Evolutionary conservation across 2,888 invertebrate species (phyloP).

Genomic region (Chromoteleia sp.): DNA sequence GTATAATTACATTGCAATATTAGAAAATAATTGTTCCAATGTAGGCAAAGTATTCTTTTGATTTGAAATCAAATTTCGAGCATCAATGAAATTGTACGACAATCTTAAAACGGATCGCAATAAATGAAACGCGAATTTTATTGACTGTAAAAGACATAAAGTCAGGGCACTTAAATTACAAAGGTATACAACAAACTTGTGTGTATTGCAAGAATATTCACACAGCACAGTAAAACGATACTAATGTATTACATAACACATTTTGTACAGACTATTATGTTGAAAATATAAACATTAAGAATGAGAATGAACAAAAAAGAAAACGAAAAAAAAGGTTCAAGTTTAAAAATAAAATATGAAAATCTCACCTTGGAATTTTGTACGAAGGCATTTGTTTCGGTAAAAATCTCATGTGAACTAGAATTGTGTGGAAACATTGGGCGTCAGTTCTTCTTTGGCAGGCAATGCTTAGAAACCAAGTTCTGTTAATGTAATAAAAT

Average conservation of each 20-base stretch:
- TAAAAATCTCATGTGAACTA: constrained; percentile 86
- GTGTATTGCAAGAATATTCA: constrained; percentile 12
- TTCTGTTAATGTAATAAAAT: constrained; percentile 78
- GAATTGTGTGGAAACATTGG: constrained; percentile 86
- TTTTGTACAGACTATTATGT: constrained; percentile 37
- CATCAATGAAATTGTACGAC: not conserved
- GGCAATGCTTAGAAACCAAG: constrained; percentile 86
- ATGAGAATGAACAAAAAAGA: not conserved
- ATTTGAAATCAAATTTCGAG: not conserved
- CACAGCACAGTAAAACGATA: constrained; percentile 43
- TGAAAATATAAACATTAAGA: constrained; percentile 21
- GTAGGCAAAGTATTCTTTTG: too few species aligned
- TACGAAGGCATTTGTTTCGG: constrained; percentile 86
- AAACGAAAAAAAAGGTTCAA: not conserved
- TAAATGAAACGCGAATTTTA: constrained; percentile 32
- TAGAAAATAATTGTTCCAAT: too few species aligned
- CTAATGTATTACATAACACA: constrained; percentile 41
- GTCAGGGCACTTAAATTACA: constrained; percentile 38
- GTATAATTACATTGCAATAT: too few species aligned
- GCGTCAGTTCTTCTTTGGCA: constrained; percentile 86
- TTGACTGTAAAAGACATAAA: constrained; percentile 40
- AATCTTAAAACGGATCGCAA: not conserved
- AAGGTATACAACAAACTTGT: constrained; percentile 31
- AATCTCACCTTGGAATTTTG: constrained; percentile 85
- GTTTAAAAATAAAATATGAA: constrained; percentile 1